Evolutionary conservation across 2,888 invertebrate genomes (phyloP), one percentile per base, ranked within the genome.

Genomic region (Caenorhabditis zanzibari): DNA sequence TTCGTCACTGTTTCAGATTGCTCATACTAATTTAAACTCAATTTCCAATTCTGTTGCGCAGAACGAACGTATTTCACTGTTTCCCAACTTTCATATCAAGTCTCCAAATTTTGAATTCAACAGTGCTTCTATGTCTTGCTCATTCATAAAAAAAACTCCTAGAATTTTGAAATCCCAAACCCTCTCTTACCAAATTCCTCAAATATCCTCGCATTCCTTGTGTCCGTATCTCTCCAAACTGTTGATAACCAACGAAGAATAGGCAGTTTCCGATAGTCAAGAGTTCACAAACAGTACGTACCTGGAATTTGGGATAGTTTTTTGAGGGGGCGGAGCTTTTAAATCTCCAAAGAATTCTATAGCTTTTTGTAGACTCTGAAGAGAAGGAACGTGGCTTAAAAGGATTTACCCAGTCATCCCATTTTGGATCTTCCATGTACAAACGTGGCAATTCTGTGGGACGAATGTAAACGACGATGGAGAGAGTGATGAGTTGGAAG

Each of bases 191-290:
- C 95, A 97, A 94, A 93, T 97, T 97, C 91, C 96, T 96, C 74
- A 97, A 93, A 93, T 97, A 98, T 0, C 96, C 96, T 71, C 95
- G 94, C 14, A 97, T 93, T 5, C 98, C 98, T 92, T 98, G 97
- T 92, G 97, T 97, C 93, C 96, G 95, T 80, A 99, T 95, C 94
- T 98, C 98, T 90, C 96, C 96, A 0, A 97, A 96, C 93, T 97
- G 96, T 93, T 98, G 97, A 83, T 97, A 94, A 81, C 97, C 94
- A 6, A 98, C 95, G 92, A 96, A 97, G 91, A 95, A 95, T 4
- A 97, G 93, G 9, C 97, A 97, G 19, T 96, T 96, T 3, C 95
- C 92, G 73, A 97, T 95, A 0, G 97, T 96, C 5, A 96, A 95
- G 76, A 96, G 93, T 94, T 99, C 98, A 90, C 95, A 95, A 22